These are phyloP conservation scores for Cryptotis parvus DNA, from an alignment of 2,113 vertebrate species.

Conservation along the genomic window DNA sequence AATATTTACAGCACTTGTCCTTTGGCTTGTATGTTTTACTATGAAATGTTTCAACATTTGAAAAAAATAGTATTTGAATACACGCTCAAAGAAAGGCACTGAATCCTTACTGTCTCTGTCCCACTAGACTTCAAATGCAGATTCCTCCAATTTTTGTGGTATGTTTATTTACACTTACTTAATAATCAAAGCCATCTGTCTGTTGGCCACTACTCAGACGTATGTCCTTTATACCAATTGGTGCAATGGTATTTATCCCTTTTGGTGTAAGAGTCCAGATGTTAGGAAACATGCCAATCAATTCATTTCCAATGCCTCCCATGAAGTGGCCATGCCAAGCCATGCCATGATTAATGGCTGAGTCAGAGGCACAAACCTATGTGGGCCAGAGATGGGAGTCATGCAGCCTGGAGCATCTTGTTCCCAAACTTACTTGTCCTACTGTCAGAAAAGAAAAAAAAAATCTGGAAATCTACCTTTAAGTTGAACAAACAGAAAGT, in stretches of 20 bases:
- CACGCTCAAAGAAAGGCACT: neutral
- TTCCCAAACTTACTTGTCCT: no score
- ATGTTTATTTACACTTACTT: neutral
- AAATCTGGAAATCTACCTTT: no score
- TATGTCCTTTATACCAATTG: neutral
- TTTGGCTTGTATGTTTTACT: neutral
- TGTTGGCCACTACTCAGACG: neutral
- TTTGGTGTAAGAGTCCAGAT: neutral
- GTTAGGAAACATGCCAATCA: neutral
- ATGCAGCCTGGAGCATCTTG: neutral
- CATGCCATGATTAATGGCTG: neutral
- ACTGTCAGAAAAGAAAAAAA: no score
- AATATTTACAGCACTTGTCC: neutral
- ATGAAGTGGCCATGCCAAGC: neutral
- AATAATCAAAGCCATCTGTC: slow-evolving; percentile 12
- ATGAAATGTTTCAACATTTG: slow-evolving; percentile 1
- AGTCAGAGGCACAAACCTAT: neutral
- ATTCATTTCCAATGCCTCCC: neutral
- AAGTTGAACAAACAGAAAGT: no score
- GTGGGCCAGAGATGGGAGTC: neutral
- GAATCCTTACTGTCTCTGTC: neutral
- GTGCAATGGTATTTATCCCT: neutral
- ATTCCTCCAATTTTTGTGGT: neutral
- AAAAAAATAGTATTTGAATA: slow-evolving; percentile 31
- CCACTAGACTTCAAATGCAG: neutral